Conservation (phyloP, 2,888 invertebrate species). For the Epirrhoe tristata region DNA sequence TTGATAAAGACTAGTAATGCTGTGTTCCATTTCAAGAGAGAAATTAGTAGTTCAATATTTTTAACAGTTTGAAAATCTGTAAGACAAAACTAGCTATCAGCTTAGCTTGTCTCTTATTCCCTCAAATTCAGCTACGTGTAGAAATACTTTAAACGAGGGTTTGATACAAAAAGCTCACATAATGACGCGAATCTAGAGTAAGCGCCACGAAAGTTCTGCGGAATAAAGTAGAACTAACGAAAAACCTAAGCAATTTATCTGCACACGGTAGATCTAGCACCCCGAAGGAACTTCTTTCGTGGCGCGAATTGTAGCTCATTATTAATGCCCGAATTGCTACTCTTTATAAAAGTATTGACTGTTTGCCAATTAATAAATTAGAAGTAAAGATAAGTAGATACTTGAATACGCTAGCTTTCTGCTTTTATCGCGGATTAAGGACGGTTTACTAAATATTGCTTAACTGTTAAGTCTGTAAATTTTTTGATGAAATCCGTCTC, state of each 20-base stretch:
- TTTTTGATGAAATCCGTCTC: no score
- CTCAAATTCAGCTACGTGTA: no score
- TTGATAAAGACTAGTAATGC: conserved; percentile 17
- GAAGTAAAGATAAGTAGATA: conserved; percentile 13
- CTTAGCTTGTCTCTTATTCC: no score
- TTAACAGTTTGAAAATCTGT: not conserved
- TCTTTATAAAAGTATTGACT: conserved; percentile 3
- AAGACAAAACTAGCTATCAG: no score
- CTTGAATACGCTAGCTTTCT: conserved; percentile 29
- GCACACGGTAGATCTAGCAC: no score
- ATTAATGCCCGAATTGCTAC: not conserved
- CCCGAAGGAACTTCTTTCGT: no score
- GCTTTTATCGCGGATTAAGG: conserved; percentile 29
- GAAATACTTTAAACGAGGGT: no score
- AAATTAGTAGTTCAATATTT: not conserved
- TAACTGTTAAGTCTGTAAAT: conserved; percentile 5
- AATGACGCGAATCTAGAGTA: no score
- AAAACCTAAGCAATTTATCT: no score
- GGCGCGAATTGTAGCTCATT: not conserved
- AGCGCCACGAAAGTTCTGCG: no score
- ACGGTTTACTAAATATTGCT: conserved; percentile 25
- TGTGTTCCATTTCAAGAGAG: conserved; percentile 16
- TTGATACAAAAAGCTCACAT: no score
- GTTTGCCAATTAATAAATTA: conserved; percentile 21
- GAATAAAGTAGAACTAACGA: no score